Base-by-base conservation (phyloP, 2,888 invertebrate species). In the Lithophane ornitopus region DNA sequence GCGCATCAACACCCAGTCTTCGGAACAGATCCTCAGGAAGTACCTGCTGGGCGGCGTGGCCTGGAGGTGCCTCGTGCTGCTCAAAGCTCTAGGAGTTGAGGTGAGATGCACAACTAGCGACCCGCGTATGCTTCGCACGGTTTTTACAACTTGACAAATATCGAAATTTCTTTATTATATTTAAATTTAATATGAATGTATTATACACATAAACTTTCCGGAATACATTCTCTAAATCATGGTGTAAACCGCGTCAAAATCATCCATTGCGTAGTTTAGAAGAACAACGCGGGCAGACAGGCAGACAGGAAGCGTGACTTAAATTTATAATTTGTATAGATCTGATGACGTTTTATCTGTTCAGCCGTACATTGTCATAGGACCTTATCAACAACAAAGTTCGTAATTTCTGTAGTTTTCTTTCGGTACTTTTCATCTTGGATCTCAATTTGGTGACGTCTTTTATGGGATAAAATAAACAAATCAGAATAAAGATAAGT, bases 11-110 rank as follows among this genome's bases (percentile, higher is more conserved):
- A 90, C 91, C 54, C 94, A 92, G 89, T 89, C 94, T 28, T 94
- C 90, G 78, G 89, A 92, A 28, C 94, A 93, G 78, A 93, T 96
- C 56, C 92, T 97, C 75, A 95, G 96, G 78, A 96, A 95, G 82
- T 97, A 97, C 90, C 90, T 97, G 80, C 93, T 97, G 52, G 95
- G 95, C 0, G 97, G 97, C 46, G 95, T 97, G 61, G 97, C 97
- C 14, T 97, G 97, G 97, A 94, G 97, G 78, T 97, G 97, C 79
- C 94, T 97, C 28, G 96, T 97, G 70, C 95, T 97, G 72, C 95
- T 97, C 34, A 95, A 97, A 70, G 94, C 97, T 8, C 91, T 97
- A 16, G 97, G 97, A 0, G 97, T 97, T 14, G 96, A 97, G 95
- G 97, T 97, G 74, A 84, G 88, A 52, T 4, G n/a, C 1, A 14